phyloP scores from a whole-genome alignment of 35 echinoderm and acorn worm genomes.

The Stichopus chloronotus region DNA sequence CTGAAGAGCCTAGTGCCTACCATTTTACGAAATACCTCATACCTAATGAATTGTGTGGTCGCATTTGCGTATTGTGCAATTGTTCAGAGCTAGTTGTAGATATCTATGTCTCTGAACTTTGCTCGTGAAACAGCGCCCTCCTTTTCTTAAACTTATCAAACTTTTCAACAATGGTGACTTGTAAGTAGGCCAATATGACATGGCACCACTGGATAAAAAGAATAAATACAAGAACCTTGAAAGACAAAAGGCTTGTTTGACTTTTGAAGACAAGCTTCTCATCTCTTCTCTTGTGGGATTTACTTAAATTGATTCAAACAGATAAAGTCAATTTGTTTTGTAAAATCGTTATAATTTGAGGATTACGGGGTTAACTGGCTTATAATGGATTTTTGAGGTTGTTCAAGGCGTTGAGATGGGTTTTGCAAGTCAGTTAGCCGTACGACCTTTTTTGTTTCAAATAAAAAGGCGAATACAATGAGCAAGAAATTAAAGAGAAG shows the following conservation, averaged over 20 bases:
- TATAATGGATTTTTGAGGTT: background rate
- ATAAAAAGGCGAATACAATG: background rate
- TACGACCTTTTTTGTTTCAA: background rate
- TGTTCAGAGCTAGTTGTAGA: no score
- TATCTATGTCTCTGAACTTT: no score
- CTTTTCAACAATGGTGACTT: background rate
- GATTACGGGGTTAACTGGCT: background rate
- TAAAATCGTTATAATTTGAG: conserved; percentile 26
- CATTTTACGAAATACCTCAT: no score
- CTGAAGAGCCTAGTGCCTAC: no score
- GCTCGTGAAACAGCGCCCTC: background rate
- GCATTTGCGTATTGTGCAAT: no score
- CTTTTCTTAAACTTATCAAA: background rate
- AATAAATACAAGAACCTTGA: conserved; percentile 6
- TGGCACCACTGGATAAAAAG: background rate
- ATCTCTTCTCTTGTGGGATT: conserved; percentile 30
- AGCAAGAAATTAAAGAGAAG: background rate
- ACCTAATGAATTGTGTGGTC: no score
- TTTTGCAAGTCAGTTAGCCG: conserved; percentile 27
- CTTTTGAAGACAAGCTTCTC: background rate
- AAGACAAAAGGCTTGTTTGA: conserved; percentile 17
- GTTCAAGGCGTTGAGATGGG: conserved; percentile 6
- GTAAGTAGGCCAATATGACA: background rate
- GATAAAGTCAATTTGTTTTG: background rate
- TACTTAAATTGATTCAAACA: conserved; percentile 20